phyloP scores from a whole-genome alignment of 2,113 vertebrate species.

The Muntiacus muntjak region DNA sequence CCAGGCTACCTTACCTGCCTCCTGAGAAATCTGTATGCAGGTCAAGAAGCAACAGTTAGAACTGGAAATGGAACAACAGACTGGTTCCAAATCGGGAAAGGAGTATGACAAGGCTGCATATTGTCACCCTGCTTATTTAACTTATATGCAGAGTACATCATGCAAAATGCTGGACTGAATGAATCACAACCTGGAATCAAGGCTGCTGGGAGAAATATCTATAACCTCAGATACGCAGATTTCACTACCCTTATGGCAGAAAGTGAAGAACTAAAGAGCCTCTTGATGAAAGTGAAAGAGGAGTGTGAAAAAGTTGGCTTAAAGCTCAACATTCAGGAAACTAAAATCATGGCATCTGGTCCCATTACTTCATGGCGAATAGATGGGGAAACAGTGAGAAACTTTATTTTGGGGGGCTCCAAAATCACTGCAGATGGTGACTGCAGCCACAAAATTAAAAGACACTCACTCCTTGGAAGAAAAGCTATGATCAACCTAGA shows the following conservation, averaged over 20 bases:
- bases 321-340: background rate
- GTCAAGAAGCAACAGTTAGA: background rate
- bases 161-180: background rate
- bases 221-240: background rate
- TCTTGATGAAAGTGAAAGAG: background rate
- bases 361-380: background rate
- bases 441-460: background rate
- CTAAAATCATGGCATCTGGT: background rate
- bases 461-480: background rate
- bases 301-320: background rate
- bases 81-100: background rate
- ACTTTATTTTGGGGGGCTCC: background rate
- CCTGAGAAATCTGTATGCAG: background rate
- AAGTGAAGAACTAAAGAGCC: background rate
- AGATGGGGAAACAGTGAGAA: background rate
- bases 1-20: background rate
- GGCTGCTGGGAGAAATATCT: background rate
- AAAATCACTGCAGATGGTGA: background rate
- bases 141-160: background rate
- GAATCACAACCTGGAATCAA: background rate
- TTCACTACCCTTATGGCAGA: background rate
- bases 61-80: background rate
- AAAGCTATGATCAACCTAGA: background rate
- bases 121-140: background rate
- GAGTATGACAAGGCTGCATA: background rate